Evolutionary conservation across 2,888 invertebrate species (phyloP), one percentile per base, ranked within the genome.

Genomic region (Phragmatobia fuliginosa): DNA sequence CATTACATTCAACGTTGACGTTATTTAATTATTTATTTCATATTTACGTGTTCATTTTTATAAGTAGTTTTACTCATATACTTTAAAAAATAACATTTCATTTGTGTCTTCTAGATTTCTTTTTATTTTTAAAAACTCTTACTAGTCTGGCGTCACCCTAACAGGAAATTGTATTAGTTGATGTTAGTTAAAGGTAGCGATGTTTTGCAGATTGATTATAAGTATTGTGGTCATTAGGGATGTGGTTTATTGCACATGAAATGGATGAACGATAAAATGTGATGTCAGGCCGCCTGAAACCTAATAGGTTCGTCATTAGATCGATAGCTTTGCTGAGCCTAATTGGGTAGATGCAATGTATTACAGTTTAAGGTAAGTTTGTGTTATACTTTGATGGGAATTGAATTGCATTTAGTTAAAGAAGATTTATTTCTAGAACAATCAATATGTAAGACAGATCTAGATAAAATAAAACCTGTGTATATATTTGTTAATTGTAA

Each of bases 151-250:
- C 63, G 33, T 49, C 11, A 59, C 62, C 36, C 67, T 74, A 59
- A 71, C 65, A 49, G 59, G 68, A 82, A 82, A 74, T 74, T 82
- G 71, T 82, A 74, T 82, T 67, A 80, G 66, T 75, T 76, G 75
- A 83, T 80, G 68, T 67, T 69, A 62, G 66, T 62, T 63, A 83
- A 80, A 82, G 82, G 82, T 78, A 74, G 74, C 59, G 31, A 74
- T 81, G 74, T 75, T 81, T 75, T 81, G 76, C 67, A 62, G 72
- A 80, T 80, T 76, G 75, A 83, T 83, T 76, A 78, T 81, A 81
- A 81, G 71, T 82, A 76, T 72, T 77, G 72, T 76, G 74, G 59
- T 76, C 81, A 73, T 83, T 78, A 80, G 72, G 61, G 49, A 64
- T 69, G 70, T 71, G 78, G 73, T 81, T 76, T 79, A 79, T 79